Percentiles rank a stretch among this genome's conserved stretches.
These are phyloP conservation scores for Drosophila jambulina DNA, from an alignment of 1,140 invertebrate genomes.

Conservation along the genomic window DNA sequence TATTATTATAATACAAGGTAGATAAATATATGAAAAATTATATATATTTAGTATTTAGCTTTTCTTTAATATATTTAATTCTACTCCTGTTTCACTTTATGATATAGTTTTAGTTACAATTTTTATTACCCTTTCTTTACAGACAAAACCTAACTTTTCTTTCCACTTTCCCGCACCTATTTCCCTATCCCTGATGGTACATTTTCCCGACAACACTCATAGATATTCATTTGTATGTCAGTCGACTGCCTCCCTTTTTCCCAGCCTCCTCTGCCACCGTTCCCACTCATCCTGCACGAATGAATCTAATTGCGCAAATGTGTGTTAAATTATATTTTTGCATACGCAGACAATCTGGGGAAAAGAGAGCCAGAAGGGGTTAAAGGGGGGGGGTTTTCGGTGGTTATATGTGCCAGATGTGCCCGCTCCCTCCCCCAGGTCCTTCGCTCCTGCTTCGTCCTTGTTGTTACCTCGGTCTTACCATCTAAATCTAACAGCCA, in stretches of 20 bases:
- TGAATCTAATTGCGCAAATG: conserved; percentile 83
- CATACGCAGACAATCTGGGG: conserved; percentile 75
- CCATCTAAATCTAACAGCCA: conserved; percentile 54
- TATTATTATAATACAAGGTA: too few relatives aligned
- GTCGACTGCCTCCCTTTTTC: conserved; percentile 31
- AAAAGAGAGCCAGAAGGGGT: conserved; percentile 36
- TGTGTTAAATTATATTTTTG: conserved; percentile 84
- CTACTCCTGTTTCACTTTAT: neutral
- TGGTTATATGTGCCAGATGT: conserved; percentile 43
- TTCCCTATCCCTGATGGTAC: neutral
- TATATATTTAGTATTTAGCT: too few relatives aligned
- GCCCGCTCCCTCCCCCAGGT: conserved; percentile 4
- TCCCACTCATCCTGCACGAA: conserved; percentile 65
- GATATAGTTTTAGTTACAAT: too few relatives aligned
- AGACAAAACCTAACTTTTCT: neutral
- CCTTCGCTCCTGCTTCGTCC: conserved; percentile 9
- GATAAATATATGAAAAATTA: too few relatives aligned
- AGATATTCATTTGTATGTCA: conserved; percentile 82
- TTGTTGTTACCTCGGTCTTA: conserved; percentile 41
- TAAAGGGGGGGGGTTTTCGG: conserved; percentile 17
- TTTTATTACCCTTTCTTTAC: too few relatives aligned
- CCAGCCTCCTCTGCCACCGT: conserved; percentile 9
- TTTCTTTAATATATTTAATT: too few relatives aligned
- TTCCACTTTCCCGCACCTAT: neutral
- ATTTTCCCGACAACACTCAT: conserved; percentile 59